Evolutionary conservation across 1,140 invertebrate genomes (phyloP).

Genomic region (Lepidotrigona ventralis): DNA sequence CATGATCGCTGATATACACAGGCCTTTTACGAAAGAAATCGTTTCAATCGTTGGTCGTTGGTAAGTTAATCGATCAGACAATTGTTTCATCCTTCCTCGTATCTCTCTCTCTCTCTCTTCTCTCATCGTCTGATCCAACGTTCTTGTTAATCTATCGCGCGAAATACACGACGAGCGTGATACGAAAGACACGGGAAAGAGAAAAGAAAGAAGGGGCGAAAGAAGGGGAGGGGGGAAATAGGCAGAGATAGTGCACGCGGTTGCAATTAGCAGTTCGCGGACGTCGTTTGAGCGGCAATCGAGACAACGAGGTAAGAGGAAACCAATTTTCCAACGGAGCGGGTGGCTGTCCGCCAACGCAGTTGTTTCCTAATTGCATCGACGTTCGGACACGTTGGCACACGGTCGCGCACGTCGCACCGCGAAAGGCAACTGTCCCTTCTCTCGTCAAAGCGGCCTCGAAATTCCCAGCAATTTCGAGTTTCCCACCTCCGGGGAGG

Average conservation of each 20-base stretch:
- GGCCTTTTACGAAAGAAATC: background rate
- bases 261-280: slow-evolving; percentile 63
- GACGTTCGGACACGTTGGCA: slow-evolving; percentile 56
- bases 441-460: slow-evolving; percentile 27
- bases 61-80: slow-evolving; percentile 41
- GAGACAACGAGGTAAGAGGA: slow-evolving; percentile 64
- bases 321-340: slow-evolving; percentile 63
- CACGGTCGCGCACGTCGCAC: background rate
- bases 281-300: slow-evolving; percentile 54
- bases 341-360: slow-evolving; percentile 62
- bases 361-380: slow-evolving; percentile 70
- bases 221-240: slow-evolving; percentile 41
- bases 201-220: background rate
- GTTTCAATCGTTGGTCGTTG: slow-evolving; percentile 32
- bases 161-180: background rate
- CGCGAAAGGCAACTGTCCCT: slow-evolving; percentile 36
- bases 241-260: slow-evolving; percentile 52
- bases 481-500: background rate
- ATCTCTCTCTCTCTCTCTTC: background rate
- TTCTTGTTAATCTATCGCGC: slow-evolving; percentile 23
- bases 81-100: background rate
- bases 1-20: background rate
- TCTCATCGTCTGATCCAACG: background rate
- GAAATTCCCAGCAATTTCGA: slow-evolving; percentile 54
- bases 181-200: background rate